Evolutionary conservation across 2,113 vertebrate species (phyloP).

Genomic region (Alethe castanea): DNA sequence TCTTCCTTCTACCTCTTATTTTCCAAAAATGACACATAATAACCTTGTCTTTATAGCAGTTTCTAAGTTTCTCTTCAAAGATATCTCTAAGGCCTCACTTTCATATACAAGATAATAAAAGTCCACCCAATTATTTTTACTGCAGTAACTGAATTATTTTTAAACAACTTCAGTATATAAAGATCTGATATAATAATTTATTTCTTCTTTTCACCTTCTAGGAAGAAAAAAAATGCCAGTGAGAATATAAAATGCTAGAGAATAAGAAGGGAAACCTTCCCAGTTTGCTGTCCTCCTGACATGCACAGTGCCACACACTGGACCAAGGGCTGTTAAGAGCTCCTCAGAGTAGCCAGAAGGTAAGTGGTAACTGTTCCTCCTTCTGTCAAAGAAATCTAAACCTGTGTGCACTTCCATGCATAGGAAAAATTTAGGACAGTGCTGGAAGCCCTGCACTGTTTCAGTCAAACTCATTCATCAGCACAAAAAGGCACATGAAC

Average conservation of each 20-base stretch:
- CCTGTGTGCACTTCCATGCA: background rate
- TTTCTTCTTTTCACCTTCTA: background rate
- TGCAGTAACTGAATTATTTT: background rate
- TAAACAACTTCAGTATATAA: background rate
- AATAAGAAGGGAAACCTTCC: background rate
- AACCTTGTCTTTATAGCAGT: background rate
- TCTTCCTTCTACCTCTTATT: background rate
- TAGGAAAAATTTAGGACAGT: background rate
- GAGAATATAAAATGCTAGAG: background rate
- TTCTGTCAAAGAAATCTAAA: background rate
- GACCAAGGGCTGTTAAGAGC: background rate
- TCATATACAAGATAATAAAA: background rate
- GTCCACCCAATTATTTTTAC: background rate
- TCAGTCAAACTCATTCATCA: background rate
- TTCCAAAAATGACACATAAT: background rate
- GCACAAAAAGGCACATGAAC: background rate
- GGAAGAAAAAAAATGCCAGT: background rate
- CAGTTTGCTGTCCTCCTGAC: background rate
- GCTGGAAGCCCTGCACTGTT: background rate
- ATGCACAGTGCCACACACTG: accelerated
- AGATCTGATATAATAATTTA: background rate
- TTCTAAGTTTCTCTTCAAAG: background rate
- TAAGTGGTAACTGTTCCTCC: background rate
- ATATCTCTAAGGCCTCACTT: background rate
- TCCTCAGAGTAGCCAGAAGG: background rate